Base-by-base conservation (phyloP, 2,888 invertebrate genomes). In the Laothoe populi region DNA sequence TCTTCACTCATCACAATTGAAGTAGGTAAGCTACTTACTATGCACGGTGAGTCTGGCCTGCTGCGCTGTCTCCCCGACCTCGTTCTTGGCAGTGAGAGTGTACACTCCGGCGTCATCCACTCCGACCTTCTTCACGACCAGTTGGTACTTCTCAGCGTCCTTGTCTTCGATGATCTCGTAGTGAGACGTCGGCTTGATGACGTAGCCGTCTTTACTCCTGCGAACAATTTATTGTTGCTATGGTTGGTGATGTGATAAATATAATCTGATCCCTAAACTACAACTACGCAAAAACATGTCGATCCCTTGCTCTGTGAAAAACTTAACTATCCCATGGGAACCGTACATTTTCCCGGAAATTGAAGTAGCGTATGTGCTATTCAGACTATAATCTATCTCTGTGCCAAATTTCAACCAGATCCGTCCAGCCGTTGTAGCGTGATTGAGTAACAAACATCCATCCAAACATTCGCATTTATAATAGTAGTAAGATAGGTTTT, bases 31-130 rank as follows among this genome's bases (percentile, higher is more conserved):
- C 10, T 44, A 82, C 92, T 94, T 88, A 97, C 97, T 96, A 73
- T 96, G 95, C 19, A 97, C 95, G 66, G 94, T 94, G 23, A 98
- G 93, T 66, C 93, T 94, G 16, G 96, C 96, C 70, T 96, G 94
- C 45, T 94, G 94, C 23, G 93, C 92, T 1, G 95, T 93, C 77
- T 96, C 96, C 0, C 97, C 98, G 66, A 96, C 92, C 67, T 95
- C 95, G 80, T 98, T 98, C 62, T 94, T 95, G 7, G 97, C 98
- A 0, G 94, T 94, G 45, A 98, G 93, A 0, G 95, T 95, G 82
- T 98, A 98, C 1, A 94, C 93, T 0, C 97, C 98, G 16, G 94
- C 96, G 78, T 98, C 98, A 1, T 94, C 94, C 26, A 96, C 86
- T 26, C 94, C 92, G 0, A 96, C 94, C 31, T 95, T 94, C 74